phyloP scores from a whole-genome alignment of 1,140 invertebrate genomes.

The Lepidurus apus region DNA sequence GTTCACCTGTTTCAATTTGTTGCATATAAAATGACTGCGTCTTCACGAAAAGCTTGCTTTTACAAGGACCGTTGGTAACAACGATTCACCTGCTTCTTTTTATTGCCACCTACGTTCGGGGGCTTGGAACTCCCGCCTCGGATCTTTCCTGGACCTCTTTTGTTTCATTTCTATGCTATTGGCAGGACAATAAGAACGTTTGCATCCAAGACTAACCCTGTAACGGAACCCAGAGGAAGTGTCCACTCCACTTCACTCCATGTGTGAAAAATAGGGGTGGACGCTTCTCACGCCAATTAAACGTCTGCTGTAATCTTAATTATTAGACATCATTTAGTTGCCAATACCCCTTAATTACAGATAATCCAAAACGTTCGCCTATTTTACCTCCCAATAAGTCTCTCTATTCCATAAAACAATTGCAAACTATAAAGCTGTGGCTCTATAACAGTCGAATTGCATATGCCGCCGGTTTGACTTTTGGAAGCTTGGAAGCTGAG shows the following conservation, averaged over 20 bases:
- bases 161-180: neutral
- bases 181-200: neutral
- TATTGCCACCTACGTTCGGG: no score
- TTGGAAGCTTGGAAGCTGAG: neutral
- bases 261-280: neutral
- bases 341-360: no score
- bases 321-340: neutral
- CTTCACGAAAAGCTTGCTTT: no score
- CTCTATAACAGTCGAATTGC: no score
- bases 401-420: no score
- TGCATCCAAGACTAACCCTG: neutral
- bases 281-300: slow-evolving; percentile 4
- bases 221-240: neutral
- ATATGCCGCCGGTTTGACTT: neutral
- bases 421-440: no score
- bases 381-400: no score
- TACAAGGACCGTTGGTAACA: no score
- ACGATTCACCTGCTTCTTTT: no score
- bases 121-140: neutral
- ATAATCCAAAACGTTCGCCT: no score
- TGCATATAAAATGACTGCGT: no score
- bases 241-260: neutral
- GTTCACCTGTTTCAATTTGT: no score
- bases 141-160: neutral
- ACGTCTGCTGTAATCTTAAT: neutral